Base-by-base conservation (phyloP, 2,113 vertebrate genomes). In the Takifugu bimaculatus region DNA sequence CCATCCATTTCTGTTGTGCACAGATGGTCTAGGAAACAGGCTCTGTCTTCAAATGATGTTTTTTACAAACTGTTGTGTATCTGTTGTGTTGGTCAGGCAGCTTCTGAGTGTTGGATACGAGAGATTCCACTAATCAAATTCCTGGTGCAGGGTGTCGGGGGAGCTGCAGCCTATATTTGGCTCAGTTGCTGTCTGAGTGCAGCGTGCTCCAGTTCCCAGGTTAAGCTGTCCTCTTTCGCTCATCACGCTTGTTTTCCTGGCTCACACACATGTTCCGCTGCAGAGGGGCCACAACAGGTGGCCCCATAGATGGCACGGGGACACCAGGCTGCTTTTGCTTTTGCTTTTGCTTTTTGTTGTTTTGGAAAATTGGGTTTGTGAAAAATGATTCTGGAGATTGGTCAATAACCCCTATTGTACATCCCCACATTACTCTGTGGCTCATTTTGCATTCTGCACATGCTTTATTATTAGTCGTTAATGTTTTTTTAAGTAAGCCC, bases 131-230 rank as follows among this genome's bases (percentile, higher is more conserved):
- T 39, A 39, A 39, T 39, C 13, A 13, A 69, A 48, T 50, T 63
- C 63, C 51, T 4, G 3, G 13, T 52, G 11, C 49, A 6, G 15
- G 42, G 44, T 60, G 39, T 48, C 44, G 49, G 15, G n/a, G 39
- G 63, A 48, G 20, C 12, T 9, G 45, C 60, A 53, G 43, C 57
- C 71, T 83, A 79, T 69, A 75, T 83, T 81, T 85, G 76, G 62
- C 70, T 72, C 57, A 28, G 13, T 60, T 57, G 50, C 57, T 75
- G 68, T 77, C 52, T 60, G 50, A 54, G 44, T 43, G 3, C 66
- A 28, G 74, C 72, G 56, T 80, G 74, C 72, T 83, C 77, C 63
- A 82, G 65, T 83, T 83, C 72, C 74, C 70, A 70, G 67, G 65
- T 74, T 85, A 78, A 80, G 70, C 72, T 63, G 59, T 32, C 49